phyloP scores from a whole-genome alignment of 2,113 vertebrate genomes.

The Zosterops hypoxanthus region DNA sequence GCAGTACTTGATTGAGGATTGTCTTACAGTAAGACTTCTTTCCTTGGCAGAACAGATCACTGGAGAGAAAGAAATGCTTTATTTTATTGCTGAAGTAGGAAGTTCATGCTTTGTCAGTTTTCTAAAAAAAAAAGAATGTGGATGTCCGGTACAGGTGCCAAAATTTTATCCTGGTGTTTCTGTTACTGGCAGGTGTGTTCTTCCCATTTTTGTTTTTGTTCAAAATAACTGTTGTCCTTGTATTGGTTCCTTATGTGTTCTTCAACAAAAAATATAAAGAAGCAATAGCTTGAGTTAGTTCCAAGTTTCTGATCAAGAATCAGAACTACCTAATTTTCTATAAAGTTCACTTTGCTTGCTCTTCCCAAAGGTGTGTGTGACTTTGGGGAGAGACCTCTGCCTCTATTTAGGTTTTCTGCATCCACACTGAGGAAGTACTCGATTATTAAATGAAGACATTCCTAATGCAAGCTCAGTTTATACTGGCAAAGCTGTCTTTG shows the following conservation, averaged over 20 bases:
- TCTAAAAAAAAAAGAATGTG: background rate
- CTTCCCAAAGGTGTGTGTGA: background rate
- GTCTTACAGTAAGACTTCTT: background rate
- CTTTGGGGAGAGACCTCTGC: background rate
- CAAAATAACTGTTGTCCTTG: background rate
- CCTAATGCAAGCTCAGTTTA: background rate
- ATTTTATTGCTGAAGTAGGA: background rate
- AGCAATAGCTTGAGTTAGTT: background rate
- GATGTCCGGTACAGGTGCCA: background rate
- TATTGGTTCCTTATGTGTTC: background rate
- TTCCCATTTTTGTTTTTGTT: background rate
- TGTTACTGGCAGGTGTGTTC: background rate
- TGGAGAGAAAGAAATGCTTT: background rate
- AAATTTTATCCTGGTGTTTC: background rate
- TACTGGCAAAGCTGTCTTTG: background rate
- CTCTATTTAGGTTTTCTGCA: background rate
- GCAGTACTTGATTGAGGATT: background rate
- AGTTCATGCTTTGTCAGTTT: background rate
- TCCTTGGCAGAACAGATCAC: background rate
- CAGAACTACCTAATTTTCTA: background rate
- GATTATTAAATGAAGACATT: background rate
- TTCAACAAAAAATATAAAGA: background rate
- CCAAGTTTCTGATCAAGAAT: background rate
- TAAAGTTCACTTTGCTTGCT: background rate
- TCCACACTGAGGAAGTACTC: background rate